A percentile compares a stretch with the other conserved stretches of the same genome.
Evolutionary conservation across 2,888 invertebrate species (phyloP).

Genomic region (Petrophora chlorosata): DNA sequence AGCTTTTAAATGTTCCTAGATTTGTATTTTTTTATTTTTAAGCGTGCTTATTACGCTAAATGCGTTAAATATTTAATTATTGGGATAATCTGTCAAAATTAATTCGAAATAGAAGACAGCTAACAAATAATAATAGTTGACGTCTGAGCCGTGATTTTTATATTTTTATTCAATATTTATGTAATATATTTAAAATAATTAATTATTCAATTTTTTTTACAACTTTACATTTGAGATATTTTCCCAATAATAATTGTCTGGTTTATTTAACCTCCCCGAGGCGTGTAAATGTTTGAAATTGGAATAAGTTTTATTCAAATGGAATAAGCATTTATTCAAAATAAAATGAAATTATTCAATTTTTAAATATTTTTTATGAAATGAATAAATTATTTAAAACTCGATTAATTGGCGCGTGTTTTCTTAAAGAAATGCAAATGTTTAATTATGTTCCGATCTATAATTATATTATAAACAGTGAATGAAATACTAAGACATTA

Average conservation of each 20-base stretch:
- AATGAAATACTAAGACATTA: neutral
- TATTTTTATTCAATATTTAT: too few species aligned
- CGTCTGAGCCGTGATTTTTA: too few species aligned
- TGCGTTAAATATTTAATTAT: too few species aligned
- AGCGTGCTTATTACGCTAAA: too few species aligned
- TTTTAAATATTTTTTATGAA: neutral
- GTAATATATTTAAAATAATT: too few species aligned
- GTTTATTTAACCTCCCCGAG: constrained; percentile 43
- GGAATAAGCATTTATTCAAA: constrained; percentile 70
- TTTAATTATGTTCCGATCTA: too few species aligned
- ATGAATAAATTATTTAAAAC: neutral
- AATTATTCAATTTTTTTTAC: neutral
- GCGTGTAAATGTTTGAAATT: constrained; percentile 45
- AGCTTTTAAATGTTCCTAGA: constrained; percentile 78
- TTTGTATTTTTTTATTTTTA: constrained; percentile 63
- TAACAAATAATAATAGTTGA: too few species aligned
- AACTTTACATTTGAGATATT: constrained; percentile 1
- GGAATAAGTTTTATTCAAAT: constrained; percentile 48
- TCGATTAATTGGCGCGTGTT: neutral
- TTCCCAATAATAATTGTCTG: constrained; percentile 3
- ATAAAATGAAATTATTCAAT: constrained; percentile 34
- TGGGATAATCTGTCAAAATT: constrained; percentile 5
- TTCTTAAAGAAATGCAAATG: too few species aligned
- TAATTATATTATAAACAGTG: too few species aligned
- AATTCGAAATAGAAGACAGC: neutral